Percentiles rank a stretch among this genome's conserved stretches.
These are phyloP conservation scores for Octodonta nipae DNA, from an alignment of 2,888 invertebrate species.

Conservation along the genomic window DNA sequence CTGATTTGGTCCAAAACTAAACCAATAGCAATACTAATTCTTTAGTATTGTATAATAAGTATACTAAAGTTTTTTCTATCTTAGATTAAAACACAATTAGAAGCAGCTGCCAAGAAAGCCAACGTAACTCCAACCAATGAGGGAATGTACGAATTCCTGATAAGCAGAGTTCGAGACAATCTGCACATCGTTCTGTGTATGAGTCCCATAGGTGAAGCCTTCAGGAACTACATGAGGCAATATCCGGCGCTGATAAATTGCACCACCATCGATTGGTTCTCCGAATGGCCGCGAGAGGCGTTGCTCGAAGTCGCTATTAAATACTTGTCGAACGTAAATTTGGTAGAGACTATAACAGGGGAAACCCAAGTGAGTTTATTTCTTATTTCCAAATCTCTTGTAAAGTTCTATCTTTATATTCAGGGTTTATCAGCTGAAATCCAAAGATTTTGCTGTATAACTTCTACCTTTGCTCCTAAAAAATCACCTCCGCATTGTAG, in stretches of 20 bases:
- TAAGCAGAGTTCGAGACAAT: conserved; percentile 61
- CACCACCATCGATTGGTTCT: conserved; percentile 82
- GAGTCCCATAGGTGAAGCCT: conserved; percentile 77
- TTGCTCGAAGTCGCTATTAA: conserved; percentile 78
- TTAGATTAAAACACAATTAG: conserved; percentile 48
- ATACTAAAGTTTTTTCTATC: not conserved
- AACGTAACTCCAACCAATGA: conserved; percentile 51
- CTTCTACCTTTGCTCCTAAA: too few species aligned
- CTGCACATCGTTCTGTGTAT: conserved; percentile 74
- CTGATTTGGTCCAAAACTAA: too few species aligned
- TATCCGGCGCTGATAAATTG: conserved; percentile 80
- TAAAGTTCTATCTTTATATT: too few species aligned
- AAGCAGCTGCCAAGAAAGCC: conserved; percentile 43
- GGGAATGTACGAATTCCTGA: conserved; percentile 59
- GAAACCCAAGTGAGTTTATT: conserved; percentile 41
- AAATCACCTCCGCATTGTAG: too few species aligned
- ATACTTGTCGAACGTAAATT: conserved; percentile 59
- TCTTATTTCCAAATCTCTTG: too few species aligned
- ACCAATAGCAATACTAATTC: conserved; percentile 1
- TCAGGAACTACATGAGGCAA: conserved; percentile 71
- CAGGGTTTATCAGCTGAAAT: too few species aligned
- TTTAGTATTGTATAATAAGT: not conserved
- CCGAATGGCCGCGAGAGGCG: conserved; percentile 78
- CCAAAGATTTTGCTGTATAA: too few species aligned
- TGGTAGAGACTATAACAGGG: conserved; percentile 57